Evolutionary conservation across 2,797 vertebrate species (phyloP), one percentile per base, ranked within the genome.

Genomic region (Sphenodon punctatus): DNA sequence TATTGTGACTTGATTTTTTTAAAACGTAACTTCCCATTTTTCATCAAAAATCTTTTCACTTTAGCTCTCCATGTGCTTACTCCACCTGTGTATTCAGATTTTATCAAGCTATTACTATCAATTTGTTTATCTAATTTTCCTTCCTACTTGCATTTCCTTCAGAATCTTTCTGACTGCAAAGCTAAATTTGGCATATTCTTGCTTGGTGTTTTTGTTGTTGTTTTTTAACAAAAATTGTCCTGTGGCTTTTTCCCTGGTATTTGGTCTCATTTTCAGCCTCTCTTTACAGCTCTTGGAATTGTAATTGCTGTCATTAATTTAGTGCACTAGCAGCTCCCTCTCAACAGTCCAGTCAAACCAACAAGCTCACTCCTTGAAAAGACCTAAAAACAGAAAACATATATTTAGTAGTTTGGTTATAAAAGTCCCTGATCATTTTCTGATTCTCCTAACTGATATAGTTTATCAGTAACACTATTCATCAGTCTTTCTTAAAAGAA

Each of bases 271-370:
- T 59, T 85, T 60, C 61, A 74, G 30, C 39, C 7, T 63, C 15
- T 38, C 45, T 67, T 67, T 73, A n/a, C n/a, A 63, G 80, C 46
- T 78, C 84, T 84, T 60, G 69, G 22, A 80, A 49, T 55, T 73
- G 58, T 46, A 51, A 61, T 41, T 78, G 34, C 34, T 32, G 16
- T 38, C 3, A 1, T 63, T 85, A 65, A 67, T 75, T 85, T 58
- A 78, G 22, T 69, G 23, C 59, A 78, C 32, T 38, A 75, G 51
- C 69, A 81, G 49, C 69, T 85, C 34, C 32, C 5, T 13, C 63
- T 84, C 30, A 65, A 17, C 59, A 4, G 19, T 73, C 87, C 72
- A 65, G 66, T 84, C 55, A 58, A 0, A 1, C 73, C 80, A 78
- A 63, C 39, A 84, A 19, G 3, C 73, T 4, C 17, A 39, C 10